Evolutionary conservation across 2,797 vertebrate species (phyloP), one percentile per base, ranked within the genome.

Genomic region (Girardinus metallicus): DNA sequence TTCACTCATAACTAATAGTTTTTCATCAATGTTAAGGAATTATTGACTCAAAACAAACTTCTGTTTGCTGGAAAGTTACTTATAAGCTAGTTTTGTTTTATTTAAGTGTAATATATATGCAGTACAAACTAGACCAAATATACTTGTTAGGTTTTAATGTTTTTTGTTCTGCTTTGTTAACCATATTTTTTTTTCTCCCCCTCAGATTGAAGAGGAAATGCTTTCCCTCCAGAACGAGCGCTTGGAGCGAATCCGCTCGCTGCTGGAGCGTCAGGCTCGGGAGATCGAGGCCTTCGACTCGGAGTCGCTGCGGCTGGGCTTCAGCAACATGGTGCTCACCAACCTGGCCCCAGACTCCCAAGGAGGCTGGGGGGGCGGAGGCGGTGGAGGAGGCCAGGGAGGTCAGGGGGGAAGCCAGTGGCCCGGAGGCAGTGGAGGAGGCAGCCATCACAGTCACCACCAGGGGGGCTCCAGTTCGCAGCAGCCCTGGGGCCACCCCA

Each of bases 241-340:
- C 47, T 97, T 98, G 2, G 98, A 99, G 91, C 95, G 98, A 83
- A 99, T 99, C 96, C 97, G 98, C 91, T 98, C 97, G 16, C 97
- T 99, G 85, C 95, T 99, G 86, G 98, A 99, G 93, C 97, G 98
- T 46, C 98, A 99, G 96, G 98, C 98, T 79, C 96, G 97, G 83
- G 98, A 99, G 95, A 98, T 98, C 3, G 98, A 99, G 95, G 97
- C 98, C 75, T 99, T 99, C 83, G 98, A 99, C 96, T 99, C 98
- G 0, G 98, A 99, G 95, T 99, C 98, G 94, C 98, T 99, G 98
- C 96, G 98, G 79, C 96, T 99, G 92, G 98, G 98, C 92, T 99
- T 99, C 95, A 98, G 97, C 96, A 99, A 99, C 92, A 99, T 99
- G 98, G 97, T 99, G 90, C 97, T 99, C 92, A 98, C 98, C 88